Percentiles rank a stretch among this genome's conserved stretches.
phyloP scores from a whole-genome alignment of 2,888 invertebrate species.

The Tipula unca region DNA sequence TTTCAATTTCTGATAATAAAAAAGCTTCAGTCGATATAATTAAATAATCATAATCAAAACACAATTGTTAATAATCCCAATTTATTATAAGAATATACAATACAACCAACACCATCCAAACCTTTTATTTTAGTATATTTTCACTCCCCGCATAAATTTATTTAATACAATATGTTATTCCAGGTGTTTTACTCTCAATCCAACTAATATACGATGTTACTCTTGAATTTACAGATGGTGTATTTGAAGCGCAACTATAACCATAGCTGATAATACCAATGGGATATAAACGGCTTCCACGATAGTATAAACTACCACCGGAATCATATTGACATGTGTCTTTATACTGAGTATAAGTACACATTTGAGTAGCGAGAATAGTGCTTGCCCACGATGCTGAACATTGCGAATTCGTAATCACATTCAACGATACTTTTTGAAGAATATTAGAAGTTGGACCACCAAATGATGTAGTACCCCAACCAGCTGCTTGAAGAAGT shows the following conservation, averaged over 20 bases:
- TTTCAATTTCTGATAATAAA: no score
- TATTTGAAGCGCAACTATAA: constrained; percentile 38
- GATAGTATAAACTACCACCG: constrained; percentile 44
- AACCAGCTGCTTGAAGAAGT: constrained; percentile 41
- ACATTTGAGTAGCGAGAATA: constrained; percentile 38
- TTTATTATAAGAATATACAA: neutral
- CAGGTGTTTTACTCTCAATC: constrained; percentile 33
- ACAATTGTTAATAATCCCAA: neutral
- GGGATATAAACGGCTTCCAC: constrained; percentile 37
- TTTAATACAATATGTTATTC: neutral
- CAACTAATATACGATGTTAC: constrained; percentile 44
- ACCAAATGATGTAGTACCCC: constrained; percentile 49
- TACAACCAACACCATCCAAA: neutral
- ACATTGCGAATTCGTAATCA: constrained; percentile 43
- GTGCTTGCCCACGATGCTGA: constrained; percentile 30
- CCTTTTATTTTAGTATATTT: neutral
- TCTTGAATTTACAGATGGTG: constrained; percentile 44
- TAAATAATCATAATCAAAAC: neutral
- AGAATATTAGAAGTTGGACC: constrained; percentile 45
- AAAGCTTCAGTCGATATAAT: no score
- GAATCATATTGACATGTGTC: constrained; percentile 48
- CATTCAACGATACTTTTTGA: constrained; percentile 44
- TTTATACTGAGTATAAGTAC: constrained; percentile 43
- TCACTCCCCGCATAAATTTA: neutral
- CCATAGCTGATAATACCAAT: constrained; percentile 45